Evolutionary conservation across 2,888 invertebrate genomes (phyloP).

Genomic region (Ischnura elegans): DNA sequence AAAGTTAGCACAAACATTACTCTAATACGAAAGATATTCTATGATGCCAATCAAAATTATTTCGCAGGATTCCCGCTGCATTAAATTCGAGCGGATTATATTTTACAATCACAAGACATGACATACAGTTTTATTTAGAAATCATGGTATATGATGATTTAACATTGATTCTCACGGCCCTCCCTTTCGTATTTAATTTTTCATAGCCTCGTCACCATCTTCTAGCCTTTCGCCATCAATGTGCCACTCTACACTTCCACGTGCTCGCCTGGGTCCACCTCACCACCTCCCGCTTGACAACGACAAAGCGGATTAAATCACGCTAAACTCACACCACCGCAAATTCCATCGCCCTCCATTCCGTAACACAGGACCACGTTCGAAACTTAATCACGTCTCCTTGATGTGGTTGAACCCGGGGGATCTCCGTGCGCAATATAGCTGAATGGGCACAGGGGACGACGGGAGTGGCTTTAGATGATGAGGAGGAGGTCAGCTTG

Average conservation of each 20-base stretch:
- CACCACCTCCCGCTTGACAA: background rate
- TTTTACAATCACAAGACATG: no score
- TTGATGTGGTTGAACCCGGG: constrained; percentile 62
- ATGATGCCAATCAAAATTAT: no score
- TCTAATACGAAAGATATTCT: no score
- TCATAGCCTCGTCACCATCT: background rate
- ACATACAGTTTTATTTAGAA: no score
- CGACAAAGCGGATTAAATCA: constrained; percentile 55
- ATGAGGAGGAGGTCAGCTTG: background rate
- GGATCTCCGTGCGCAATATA: constrained; percentile 38
- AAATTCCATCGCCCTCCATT: constrained; percentile 26
- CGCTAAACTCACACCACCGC: constrained; percentile 38
- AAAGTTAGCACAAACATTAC: no score
- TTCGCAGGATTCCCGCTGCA: no score
- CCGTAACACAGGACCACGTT: constrained; percentile 55
- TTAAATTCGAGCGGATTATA: no score
- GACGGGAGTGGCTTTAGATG: background rate
- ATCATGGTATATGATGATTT: no score
- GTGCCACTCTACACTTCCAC: background rate
- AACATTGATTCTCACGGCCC: no score
- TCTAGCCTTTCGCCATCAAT: background rate
- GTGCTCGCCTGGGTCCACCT: background rate
- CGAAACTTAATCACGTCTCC: constrained; percentile 62
- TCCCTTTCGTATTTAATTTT: no score
- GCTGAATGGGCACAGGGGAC: background rate